These are phyloP conservation scores for Heliconius sara DNA, from an alignment of 2,888 invertebrate genomes.

Conservation along the genomic window DNA sequence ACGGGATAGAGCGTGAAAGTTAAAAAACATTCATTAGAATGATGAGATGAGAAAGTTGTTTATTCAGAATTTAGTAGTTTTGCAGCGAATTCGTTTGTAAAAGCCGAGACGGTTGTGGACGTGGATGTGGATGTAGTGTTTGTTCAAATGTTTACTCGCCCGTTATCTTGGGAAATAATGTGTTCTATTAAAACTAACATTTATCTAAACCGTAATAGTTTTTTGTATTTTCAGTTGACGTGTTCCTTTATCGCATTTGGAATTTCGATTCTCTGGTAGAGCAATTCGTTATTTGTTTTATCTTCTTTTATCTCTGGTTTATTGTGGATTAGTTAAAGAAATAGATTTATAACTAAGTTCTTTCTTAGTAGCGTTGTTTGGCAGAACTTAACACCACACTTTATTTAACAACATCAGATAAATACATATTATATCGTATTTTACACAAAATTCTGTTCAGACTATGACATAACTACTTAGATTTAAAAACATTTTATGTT, in stretches of 20 bases:
- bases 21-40: constrained; percentile 15
- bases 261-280: background rate
- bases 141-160: constrained; percentile 43
- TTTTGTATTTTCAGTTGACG: background rate
- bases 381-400: background rate
- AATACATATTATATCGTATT: background rate
- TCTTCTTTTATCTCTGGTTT: background rate
- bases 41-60: constrained; percentile 24
- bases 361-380: too few species aligned
- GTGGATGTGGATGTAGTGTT: constrained; percentile 24
- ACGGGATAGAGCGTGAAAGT: background rate
- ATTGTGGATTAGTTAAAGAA: background rate
- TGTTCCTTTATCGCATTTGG: background rate
- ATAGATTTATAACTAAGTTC: background rate
- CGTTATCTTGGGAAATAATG: constrained; percentile 49
- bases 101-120: constrained; percentile 31
- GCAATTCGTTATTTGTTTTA: background rate
- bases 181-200: constrained; percentile 31
- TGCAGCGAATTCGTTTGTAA: constrained; percentile 36
- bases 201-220: constrained; percentile 14
- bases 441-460: background rate
- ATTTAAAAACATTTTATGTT: background rate
- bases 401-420: background rate
- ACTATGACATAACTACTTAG: background rate
- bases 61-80: constrained; percentile 33